Evolutionary conservation across 2,888 invertebrate species (phyloP).

Genomic region (Neoscelio sp.): DNA sequence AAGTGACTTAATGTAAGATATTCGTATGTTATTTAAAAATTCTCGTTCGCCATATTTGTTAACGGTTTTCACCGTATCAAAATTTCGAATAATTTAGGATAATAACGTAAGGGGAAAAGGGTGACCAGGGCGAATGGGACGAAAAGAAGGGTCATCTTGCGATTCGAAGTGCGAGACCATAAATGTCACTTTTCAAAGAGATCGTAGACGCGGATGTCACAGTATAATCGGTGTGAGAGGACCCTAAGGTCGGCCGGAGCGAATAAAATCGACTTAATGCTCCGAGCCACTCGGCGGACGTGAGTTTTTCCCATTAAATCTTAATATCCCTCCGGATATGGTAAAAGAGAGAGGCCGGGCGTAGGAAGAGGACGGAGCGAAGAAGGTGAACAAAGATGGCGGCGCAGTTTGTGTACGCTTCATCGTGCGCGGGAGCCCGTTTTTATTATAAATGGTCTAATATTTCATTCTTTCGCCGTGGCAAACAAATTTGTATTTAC

Average conservation of each 20-base stretch:
- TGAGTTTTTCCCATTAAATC: constrained; percentile 66
- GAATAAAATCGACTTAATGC: constrained; percentile 69
- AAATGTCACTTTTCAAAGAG: constrained; percentile 61
- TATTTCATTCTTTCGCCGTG: constrained; percentile 17
- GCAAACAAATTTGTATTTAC: constrained; percentile 50
- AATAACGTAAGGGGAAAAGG: constrained; percentile 11
- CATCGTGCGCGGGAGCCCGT: constrained; percentile 20
- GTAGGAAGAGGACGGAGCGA: constrained; percentile 34
- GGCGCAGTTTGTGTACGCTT: constrained; percentile 48
- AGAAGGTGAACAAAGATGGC: constrained; percentile 43
- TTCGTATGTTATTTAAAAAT: too few relatives aligned
- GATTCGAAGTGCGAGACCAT: constrained; percentile 43
- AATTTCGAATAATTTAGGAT: constrained; percentile 26
- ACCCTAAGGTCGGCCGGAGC: constrained; percentile 45
- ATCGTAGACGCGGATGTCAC: constrained; percentile 59
- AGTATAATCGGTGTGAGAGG: constrained; percentile 47
- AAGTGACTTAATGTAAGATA: too few relatives aligned
- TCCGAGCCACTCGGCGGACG: constrained; percentile 49
- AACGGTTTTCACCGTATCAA: background rate
- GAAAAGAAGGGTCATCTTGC: constrained; percentile 40
- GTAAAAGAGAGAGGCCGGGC: constrained; percentile 40
- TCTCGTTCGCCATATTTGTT: background rate
- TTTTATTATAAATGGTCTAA: constrained; percentile 44
- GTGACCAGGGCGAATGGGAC: constrained; percentile 27
- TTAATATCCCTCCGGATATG: constrained; percentile 59